Base-by-base conservation (phyloP, 2,797 vertebrate species). In the Oreonectes daqikongensis region DNA sequence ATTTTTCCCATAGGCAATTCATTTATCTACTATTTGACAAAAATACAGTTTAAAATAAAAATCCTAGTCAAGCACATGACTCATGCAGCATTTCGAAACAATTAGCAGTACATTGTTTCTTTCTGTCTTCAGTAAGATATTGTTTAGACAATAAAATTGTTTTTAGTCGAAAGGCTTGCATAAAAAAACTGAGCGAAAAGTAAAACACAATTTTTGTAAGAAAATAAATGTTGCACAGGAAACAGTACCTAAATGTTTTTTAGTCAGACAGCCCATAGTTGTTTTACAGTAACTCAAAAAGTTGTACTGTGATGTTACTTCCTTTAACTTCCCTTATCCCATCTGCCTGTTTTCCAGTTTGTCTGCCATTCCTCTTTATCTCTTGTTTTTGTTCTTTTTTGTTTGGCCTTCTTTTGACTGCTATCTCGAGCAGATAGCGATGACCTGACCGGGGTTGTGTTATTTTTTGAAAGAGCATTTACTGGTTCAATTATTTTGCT, bases 401-500 rank as follows among this genome's bases (percentile, higher is more conserved):
- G 42, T 63, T 44, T 61, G 15, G 26, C 61, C 38, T 22, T 42
- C 75, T 72, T 70, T 46, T 46, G 61, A 74, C 48, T 74, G 61
- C 61, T 32, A 75, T 44, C 50, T 57, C 63, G 42, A 75, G 50
- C 42, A 67, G 40, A 42, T 42, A 42, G 50, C 1, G 14, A 67
- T 75, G 72, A 75, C 72, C 72, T 14, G 63, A 75, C 61, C 12
- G n/a, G 32, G 32, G 24, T 7, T 30, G 48, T 74, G 60, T 44
- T 74, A 74, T 46, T 75, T 67, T 74, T 67, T 75, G n/a, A 67
- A 57, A 57, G 63, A 67, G 50, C 72, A 32, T 67, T 75, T 67
- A 75, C 50, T 57, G 52, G 63, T 75, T 75, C 72, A 75, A 35
- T 75, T 75, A 67, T 75, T 75, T 46, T 57, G 63, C 63, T 67